Base-by-base conservation (phyloP, 2,888 invertebrate genomes). In the Drosophila meridiana region DNA sequence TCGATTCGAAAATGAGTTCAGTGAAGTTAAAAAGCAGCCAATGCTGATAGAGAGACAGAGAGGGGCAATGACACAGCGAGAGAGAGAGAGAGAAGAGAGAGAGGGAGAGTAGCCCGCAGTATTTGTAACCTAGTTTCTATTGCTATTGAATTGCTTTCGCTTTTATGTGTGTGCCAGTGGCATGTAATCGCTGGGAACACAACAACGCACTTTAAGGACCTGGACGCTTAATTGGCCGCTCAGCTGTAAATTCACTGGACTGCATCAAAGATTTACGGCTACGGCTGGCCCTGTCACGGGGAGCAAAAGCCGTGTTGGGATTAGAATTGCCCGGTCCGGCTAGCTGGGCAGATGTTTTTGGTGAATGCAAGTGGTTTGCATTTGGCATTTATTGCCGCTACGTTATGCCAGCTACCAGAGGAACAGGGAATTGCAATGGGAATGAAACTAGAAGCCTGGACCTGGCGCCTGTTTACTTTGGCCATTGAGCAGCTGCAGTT, bases 181-280 rank as follows among this genome's bases (percentile, higher is more conserved):
- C 59, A 56, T 76, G 64, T 42, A 55, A 38, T 71, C 63, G 79
- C 79, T 66, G 43, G 34, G 55, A 84, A 87, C 87, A 87, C 64
- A 71, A 47, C 80, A 69, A 87, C 77, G 90, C 88, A 85, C 83
- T 87, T 84, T 79, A 74, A 85, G 66, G 26, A 57, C 57, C 59
- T 5, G 62, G 53, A 43, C 65, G 73, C 77, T 86, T 88, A 90
- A 85, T 85, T 85, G 88, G 83, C 83, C 73, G 81, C 87, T 78
- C 90, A 78, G 81, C 71, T 83, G 83, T 90, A 88, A 88, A 90
- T 83, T 84, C 89, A 86, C 59, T 85, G 80, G 85, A 78, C 85
- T 90, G 90, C 78, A 81, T 89, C 87, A 78, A 81, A 86, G 90
- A 86, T 86, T 86, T 90, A 90, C 84, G 88, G 55, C 89, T 74